Evolutionary conservation across 2,888 invertebrate genomes (phyloP), one percentile per base, ranked within the genome.

Genomic region (Julus scanicus): DNA sequence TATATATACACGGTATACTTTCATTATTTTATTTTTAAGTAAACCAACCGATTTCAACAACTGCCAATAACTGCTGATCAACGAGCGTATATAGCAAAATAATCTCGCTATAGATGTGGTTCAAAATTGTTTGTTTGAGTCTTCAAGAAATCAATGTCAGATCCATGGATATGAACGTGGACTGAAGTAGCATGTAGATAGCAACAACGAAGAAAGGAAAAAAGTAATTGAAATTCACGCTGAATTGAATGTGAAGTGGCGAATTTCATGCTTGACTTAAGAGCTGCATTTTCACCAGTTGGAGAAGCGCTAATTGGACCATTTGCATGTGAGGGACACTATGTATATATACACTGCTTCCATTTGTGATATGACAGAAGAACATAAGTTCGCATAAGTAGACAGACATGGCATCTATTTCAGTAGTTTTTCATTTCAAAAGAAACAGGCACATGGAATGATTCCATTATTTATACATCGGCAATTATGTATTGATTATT

Each of bases 201-300:
- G 57, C 57, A 57, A 57, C 57, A 57, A n/a, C 17, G 44, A 86
- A 48, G 29, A 48, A 85, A 48, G 20, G 20, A 17, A 44, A 48
- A 15, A 86, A 44, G 49, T 86, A 40, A 48, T 86, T 86, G 48
- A 86, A 86, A 53, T 53, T 53, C 57, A 53, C 86, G 86, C 48
- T 49, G 86, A 53, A 86, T 86, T 48, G 48, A 4, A 53, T 86
- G 57, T 53, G 86, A 86, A 49, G 49, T 48, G 49, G 37, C 15
- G 13, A 86, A 84, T 84, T 84, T 84, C 84, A 84, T 48, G 84
- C 40, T 40, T 13, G 84, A 84, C 84, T 84, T 84, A 17, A 48
- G 37, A 17, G 37, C 39, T 29, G 48, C 84, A 84, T 84, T 84
- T 84, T 84, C 84, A 84, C 84, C 84, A 84, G 84, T 84, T 84